These are phyloP conservation scores for Lutraria lutraria DNA, from an alignment of 2,888 invertebrate species.

Conservation along the genomic window DNA sequence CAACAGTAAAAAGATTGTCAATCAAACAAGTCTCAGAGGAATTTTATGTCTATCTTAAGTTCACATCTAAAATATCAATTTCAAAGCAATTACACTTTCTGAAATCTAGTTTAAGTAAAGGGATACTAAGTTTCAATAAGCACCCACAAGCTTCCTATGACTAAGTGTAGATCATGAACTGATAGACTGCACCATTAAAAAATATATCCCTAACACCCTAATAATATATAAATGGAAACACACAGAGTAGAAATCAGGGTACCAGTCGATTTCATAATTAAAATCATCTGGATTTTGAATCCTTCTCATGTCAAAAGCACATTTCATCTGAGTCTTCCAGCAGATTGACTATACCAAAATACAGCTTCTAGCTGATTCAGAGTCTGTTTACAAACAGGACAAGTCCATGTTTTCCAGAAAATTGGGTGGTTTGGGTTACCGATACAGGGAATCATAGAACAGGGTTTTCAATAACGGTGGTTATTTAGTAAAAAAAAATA, in stretches of 20 bases:
- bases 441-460: neutral
- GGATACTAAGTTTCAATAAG: slow-evolving; percentile 16
- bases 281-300: slow-evolving; percentile 58
- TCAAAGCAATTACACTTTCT: slow-evolving; percentile 32
- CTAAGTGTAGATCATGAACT: slow-evolving; percentile 35
- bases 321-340: slow-evolving; percentile 46
- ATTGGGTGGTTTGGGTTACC: neutral
- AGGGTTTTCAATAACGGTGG: neutral
- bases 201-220: slow-evolving; percentile 24
- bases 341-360: slow-evolving; percentile 57
- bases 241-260: slow-evolving; percentile 6
- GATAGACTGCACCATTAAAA: slow-evolving; percentile 16
- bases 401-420: slow-evolving; percentile 31
- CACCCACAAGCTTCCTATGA: neutral
- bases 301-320: slow-evolving; percentile 38
- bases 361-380: slow-evolving; percentile 57
- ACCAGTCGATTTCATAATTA: slow-evolving; percentile 53
- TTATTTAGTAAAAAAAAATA: neutral
- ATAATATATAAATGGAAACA: slow-evolving; percentile 26
- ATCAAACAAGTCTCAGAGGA: neutral
- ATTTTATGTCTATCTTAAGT: neutral
- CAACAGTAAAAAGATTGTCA: slow-evolving; percentile 9
- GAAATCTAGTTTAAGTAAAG: slow-evolving; percentile 14
- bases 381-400: slow-evolving; percentile 58
- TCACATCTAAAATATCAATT: slow-evolving; percentile 21